Base-by-base conservation (phyloP, 2,888 invertebrate genomes). In the Hirtodrosophila cameraria region DNA sequence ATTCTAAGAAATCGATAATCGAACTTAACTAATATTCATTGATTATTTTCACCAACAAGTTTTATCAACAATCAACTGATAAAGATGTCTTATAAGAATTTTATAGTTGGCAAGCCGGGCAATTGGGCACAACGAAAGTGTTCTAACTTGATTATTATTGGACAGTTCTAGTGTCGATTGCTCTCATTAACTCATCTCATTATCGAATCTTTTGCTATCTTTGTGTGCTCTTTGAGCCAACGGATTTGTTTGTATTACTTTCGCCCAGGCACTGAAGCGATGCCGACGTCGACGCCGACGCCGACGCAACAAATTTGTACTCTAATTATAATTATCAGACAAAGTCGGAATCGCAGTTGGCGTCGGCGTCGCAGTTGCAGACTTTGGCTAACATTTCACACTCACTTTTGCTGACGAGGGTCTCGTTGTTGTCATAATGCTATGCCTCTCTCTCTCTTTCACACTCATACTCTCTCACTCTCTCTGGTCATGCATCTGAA, bases 251-350 rank as follows among this genome's bases (percentile, higher is more conserved):
- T 45, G 12, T 28, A 23, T 55, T 74, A 80, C 80, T 80, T 80
- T 80, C 80, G 84, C 86, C 86, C 62, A n/a, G 59, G 84, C 79
- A 80, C 53, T 86, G 77, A 73, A 86, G 79, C 79, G 60, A 61
- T 55, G 42, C 55, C 68, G 31, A 70, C 70, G 68, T 54, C 62
- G 42, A 50, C 68, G 31, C 73, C 70, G 68, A 61, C 62, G 42
- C 55, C 68, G 31, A 70, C 70, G 68, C 70, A 62, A 65, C 76
- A 72, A 80, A 86, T 81, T 77, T 80, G 66, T 81, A 84, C 67
- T 77, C 78, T 84, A 81, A 81, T 81, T 81, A 81, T 84, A 62
- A 76, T 61, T 50, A 42, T 15, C 42, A 57, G 53, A 31, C 28
- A 50, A 41, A 42, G 9, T 23, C 30, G n/a, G 13, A 36, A 8